Percentiles rank a stretch among this genome's conserved stretches.
These are phyloP conservation scores for Notoglanidium macrostoma DNA, from an alignment of 2,797 vertebrate species.

Conservation along the genomic window DNA sequence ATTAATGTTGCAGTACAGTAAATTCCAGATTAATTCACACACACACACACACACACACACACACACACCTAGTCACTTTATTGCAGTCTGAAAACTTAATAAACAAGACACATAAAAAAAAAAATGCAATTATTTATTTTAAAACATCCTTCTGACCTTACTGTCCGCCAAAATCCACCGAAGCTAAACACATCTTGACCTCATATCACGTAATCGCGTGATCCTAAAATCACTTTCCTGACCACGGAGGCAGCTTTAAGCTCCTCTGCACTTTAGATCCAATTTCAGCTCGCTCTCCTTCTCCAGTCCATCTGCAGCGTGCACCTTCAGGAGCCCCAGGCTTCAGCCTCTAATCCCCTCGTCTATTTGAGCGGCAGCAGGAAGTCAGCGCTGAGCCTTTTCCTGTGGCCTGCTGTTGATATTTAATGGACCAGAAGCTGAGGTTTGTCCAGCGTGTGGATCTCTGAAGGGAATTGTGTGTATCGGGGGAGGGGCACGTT, in stretches of 20 bases:
- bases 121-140: neutral
- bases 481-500: neutral
- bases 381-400: neutral
- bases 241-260: slow-evolving; percentile 28
- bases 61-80: neutral
- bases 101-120: neutral
- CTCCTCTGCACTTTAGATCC: slow-evolving; percentile 11
- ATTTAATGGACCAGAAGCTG: neutral
- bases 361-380: slow-evolving; percentile 6
- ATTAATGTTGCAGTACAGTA: neutral
- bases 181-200: neutral
- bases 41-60: too few species aligned
- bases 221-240: slow-evolving; percentile 14
- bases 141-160: neutral
- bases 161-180: neutral
- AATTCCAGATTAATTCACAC: neutral
- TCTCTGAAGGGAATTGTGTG: neutral
- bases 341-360: slow-evolving; percentile 30
- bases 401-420: slow-evolving; percentile 24
- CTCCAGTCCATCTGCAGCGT: slow-evolving; percentile 7
- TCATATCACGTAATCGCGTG: neutral
- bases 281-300: slow-evolving; percentile 32
- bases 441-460: neutral
- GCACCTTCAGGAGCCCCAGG: slow-evolving; percentile 26
- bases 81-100: neutral